phyloP scores from a whole-genome alignment of 2,888 invertebrate species.

The Pseudoips prasinana region DNA sequence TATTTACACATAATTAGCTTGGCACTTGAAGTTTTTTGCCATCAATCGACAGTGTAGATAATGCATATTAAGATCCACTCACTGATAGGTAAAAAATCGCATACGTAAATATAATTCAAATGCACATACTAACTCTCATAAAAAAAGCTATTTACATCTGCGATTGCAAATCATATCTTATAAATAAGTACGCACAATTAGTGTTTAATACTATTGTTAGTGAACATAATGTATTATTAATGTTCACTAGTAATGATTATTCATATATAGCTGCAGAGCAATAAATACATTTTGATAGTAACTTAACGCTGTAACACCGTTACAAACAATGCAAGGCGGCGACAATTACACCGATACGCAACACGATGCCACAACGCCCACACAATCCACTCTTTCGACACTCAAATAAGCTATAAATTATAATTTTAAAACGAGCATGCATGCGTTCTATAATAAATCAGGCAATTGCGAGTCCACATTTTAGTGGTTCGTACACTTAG shows the following conservation, averaged over 20 bases:
- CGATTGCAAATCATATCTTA: constrained; percentile 13
- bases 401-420: constrained; percentile 75
- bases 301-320: constrained; percentile 26
- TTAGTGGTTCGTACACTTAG: constrained; percentile 26
- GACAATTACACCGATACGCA: constrained; percentile 36
- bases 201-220: constrained; percentile 22
- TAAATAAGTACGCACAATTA: constrained; percentile 19
- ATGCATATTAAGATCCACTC: too few species aligned
- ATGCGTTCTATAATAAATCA: constrained; percentile 47
- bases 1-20: too few species aligned
- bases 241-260: constrained; percentile 26
- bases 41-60: too few species aligned
- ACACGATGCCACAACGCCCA: constrained; percentile 51
- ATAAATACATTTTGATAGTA: constrained; percentile 30
- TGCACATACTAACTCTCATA: too few species aligned
- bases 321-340: constrained; percentile 28
- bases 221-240: constrained; percentile 24
- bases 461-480: constrained; percentile 40
- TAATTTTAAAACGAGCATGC: constrained; percentile 68
- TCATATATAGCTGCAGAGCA: constrained; percentile 19
- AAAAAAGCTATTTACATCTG: not conserved
- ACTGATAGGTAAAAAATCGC: too few species aligned
- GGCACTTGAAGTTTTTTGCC: too few species aligned
- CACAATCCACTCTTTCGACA: constrained; percentile 72
- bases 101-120: too few species aligned